A percentile compares a stretch with the other conserved stretches of the same genome.
These are phyloP conservation scores for Drosophila ohnishii DNA, from an alignment of 1,140 invertebrate genomes.

Conservation along the genomic window DNA sequence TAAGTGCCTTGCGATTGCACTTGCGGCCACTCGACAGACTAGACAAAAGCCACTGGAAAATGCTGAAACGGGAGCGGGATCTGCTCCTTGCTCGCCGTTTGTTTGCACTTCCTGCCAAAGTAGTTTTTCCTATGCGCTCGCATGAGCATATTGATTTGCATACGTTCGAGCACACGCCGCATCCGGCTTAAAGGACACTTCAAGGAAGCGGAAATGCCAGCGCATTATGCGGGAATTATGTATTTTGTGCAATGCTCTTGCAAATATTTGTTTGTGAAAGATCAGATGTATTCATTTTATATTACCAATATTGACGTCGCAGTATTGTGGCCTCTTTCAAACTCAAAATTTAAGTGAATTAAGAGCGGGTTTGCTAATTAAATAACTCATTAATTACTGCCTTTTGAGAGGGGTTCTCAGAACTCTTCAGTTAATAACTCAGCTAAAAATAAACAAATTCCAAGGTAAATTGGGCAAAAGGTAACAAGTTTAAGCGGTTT, in stretches of 20 bases:
- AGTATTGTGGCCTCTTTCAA: not conserved
- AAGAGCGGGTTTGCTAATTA: not conserved
- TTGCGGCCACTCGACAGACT: slow-evolving; percentile 47
- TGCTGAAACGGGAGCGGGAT: slow-evolving; percentile 4
- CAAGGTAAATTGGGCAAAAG: not conserved
- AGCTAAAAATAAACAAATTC: slow-evolving; percentile 6
- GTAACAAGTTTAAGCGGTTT: not conserved
- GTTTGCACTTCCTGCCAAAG: slow-evolving; percentile 51
- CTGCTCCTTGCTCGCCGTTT: slow-evolving; percentile 13
- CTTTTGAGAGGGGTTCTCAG: not conserved
- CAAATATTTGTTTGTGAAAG: slow-evolving; percentile 12
- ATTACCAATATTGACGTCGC: too few species aligned
- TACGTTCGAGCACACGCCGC: slow-evolving; percentile 7
- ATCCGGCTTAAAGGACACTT: slow-evolving; percentile 23
- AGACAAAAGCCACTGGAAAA: slow-evolving; percentile 43
- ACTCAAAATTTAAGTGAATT: not conserved
- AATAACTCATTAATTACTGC: slow-evolving; percentile 12
- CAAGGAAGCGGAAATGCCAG: slow-evolving; percentile 25
- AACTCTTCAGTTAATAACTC: not conserved
- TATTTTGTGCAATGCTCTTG: slow-evolving; percentile 3
- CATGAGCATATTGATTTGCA: slow-evolving; percentile 55
- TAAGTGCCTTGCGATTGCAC: slow-evolving; percentile 70
- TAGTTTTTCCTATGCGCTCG: slow-evolving; percentile 57
- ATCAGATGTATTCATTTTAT: slow-evolving; percentile 10
- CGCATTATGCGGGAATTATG: slow-evolving; percentile 22